A percentile compares a stretch with the other conserved stretches of the same genome.
Evolutionary conservation across 2,113 vertebrate species (phyloP).

Genomic region (Spermophilus dauricus): DNA sequence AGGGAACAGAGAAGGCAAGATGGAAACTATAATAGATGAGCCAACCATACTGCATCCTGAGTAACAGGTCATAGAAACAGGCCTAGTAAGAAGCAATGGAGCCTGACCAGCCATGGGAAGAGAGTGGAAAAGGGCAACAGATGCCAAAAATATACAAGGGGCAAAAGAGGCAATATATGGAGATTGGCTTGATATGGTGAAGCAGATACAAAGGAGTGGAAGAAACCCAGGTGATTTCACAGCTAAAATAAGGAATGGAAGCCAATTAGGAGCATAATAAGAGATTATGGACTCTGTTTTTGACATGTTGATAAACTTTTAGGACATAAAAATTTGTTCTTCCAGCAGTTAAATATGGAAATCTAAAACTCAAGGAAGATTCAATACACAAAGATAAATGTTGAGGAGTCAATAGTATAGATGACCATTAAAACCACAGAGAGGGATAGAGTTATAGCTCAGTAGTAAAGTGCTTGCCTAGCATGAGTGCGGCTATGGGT

Average conservation of each 20-base stretch:
- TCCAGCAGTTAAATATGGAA: background rate
- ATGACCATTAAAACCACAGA: background rate
- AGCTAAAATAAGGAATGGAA: background rate
- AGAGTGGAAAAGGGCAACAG: background rate
- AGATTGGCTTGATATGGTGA: background rate
- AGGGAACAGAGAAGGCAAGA: background rate
- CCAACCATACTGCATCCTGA: background rate
- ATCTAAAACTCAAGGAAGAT: background rate
- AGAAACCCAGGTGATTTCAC: background rate
- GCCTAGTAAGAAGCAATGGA: background rate
- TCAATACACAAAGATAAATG: background rate
- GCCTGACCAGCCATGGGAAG: background rate
- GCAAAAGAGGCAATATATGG: background rate
- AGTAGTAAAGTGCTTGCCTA: no score
- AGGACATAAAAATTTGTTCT: background rate
- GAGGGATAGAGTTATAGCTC: no score
- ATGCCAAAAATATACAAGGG: background rate
- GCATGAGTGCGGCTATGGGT: no score
- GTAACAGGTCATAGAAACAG: background rate
- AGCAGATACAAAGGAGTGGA: background rate
- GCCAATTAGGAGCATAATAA: no score
- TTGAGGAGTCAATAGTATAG: background rate
- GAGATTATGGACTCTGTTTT: background rate
- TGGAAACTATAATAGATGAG: background rate
- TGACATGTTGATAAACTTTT: background rate